A percentile compares a stretch with the other conserved stretches of the same genome.
phyloP scores from a whole-genome alignment of 2,888 invertebrate genomes.

The Oscheius sp. region DNA sequence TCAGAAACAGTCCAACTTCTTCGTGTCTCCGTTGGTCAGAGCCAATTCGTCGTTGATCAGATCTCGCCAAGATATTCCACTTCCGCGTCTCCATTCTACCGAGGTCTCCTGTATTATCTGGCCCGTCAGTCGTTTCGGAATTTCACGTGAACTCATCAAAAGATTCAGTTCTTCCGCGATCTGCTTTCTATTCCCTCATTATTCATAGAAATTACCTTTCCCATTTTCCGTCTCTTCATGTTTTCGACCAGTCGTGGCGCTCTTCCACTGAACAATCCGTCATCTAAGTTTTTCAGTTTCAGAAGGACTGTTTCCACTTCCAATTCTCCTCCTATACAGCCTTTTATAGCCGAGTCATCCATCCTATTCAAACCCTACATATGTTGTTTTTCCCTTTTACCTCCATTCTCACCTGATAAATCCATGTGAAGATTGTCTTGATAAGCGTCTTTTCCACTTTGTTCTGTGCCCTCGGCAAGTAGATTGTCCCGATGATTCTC shows the following conservation, averaged over 20 bases:
- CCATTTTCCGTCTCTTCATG: too few relatives aligned
- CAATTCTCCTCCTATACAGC: neutral
- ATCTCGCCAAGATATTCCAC: neutral
- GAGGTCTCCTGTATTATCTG: neutral
- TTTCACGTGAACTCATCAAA: neutral
- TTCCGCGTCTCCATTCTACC: neutral
- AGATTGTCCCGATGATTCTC: slow-evolving; percentile 14
- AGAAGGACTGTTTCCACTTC: neutral
- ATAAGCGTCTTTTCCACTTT: neutral
- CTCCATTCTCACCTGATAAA: slow-evolving; percentile 12
- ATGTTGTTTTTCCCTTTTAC: neutral
- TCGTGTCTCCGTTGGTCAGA: neutral
- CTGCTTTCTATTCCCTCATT: neutral
- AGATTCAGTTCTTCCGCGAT: neutral
- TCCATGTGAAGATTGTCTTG: slow-evolving; percentile 26
- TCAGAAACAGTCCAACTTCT: neutral
- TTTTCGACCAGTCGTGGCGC: too few relatives aligned
- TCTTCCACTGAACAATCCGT: neutral
- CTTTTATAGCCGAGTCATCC: slow-evolving; percentile 11
- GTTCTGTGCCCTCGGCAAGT: slow-evolving; percentile 10
- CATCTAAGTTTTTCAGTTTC: slow-evolving; percentile 1
- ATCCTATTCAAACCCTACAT: slow-evolving; percentile 25
- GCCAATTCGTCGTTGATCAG: neutral
- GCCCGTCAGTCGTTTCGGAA: neutral
- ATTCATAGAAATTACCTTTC: neutral